Percentiles rank a stretch among this genome's conserved stretches.
phyloP scores from a whole-genome alignment of 2,797 vertebrate genomes.

The Pantherophis vulpinus region DNA sequence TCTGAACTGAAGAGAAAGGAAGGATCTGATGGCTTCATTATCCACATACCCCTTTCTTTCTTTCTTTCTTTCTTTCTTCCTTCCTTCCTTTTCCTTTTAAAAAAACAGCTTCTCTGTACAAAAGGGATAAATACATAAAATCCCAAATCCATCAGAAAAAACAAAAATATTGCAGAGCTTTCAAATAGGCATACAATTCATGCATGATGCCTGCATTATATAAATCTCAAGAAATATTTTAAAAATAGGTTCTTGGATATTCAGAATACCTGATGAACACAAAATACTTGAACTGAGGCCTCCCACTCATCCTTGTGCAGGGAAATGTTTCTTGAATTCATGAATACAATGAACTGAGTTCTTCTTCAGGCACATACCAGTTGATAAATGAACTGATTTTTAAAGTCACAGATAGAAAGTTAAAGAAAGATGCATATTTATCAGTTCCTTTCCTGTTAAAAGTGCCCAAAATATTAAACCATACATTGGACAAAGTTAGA shows the following conservation, averaged over 20 bases:
- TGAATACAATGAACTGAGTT: neutral
- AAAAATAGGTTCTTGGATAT: conserved; percentile 57
- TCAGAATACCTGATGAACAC: conserved; percentile 52
- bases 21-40: conserved; percentile 51
- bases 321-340: conserved; percentile 27
- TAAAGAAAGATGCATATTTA: conserved; percentile 41
- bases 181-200: conserved; percentile 25
- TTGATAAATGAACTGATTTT: conserved; percentile 32
- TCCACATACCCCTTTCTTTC: conserved; percentile 13
- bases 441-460: conserved; percentile 30
- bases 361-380: conserved; percentile 28
- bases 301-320: conserved; percentile 27
- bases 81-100: neutral
- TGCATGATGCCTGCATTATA: conserved; percentile 50
- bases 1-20: conserved; percentile 51
- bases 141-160: conserved; percentile 23
- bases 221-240: conserved; percentile 53
- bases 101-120: conserved; percentile 30
- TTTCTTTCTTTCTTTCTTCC: conserved; percentile 25
- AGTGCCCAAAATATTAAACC: conserved; percentile 56
- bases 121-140: conserved; percentile 32
- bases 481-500: conserved; percentile 50
- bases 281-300: conserved; percentile 58
- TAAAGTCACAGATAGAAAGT: conserved; percentile 51
- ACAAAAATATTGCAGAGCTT: conserved; percentile 54